phyloP scores from a whole-genome alignment of 1,140 invertebrate genomes.

The Pentalonia nigronervosa region DNA sequence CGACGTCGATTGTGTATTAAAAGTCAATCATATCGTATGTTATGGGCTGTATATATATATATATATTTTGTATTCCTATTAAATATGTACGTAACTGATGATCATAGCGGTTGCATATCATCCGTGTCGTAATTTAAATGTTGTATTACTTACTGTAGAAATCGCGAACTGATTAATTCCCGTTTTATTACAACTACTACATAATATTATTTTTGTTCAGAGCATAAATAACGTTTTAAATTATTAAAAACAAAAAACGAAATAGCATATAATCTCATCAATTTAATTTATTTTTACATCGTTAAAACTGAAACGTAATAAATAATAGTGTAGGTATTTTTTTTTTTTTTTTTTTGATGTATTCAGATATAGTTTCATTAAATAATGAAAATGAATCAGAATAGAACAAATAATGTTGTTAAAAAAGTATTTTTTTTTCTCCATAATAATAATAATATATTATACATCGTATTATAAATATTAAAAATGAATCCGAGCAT shows the following conservation, averaged over 20 bases:
- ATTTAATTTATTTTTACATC: neutral
- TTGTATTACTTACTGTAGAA: neutral
- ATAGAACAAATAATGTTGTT: neutral
- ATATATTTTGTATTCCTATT: too few species aligned
- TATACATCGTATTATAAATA: neutral
- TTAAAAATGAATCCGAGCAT: neutral
- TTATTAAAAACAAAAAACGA: neutral
- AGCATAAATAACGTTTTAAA: neutral
- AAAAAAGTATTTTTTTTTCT: neutral
- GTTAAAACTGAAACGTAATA: neutral
- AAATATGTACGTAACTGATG: neutral
- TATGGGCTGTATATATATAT: neutral
- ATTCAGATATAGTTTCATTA: neutral
- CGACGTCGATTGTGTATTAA: neutral
- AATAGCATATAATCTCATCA: neutral
- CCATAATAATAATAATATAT: neutral
- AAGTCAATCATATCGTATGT: neutral
- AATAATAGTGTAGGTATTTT: neutral
- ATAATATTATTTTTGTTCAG: neutral
- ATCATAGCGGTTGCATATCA: neutral
- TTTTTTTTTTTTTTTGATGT: neutral
- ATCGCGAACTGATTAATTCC: too few species aligned
- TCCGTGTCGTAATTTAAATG: neutral
- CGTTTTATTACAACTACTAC: neutral
- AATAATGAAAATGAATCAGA: neutral